These are phyloP conservation scores for Xylota sylvarum DNA, from an alignment of 2,888 invertebrate genomes.

Conservation along the genomic window DNA sequence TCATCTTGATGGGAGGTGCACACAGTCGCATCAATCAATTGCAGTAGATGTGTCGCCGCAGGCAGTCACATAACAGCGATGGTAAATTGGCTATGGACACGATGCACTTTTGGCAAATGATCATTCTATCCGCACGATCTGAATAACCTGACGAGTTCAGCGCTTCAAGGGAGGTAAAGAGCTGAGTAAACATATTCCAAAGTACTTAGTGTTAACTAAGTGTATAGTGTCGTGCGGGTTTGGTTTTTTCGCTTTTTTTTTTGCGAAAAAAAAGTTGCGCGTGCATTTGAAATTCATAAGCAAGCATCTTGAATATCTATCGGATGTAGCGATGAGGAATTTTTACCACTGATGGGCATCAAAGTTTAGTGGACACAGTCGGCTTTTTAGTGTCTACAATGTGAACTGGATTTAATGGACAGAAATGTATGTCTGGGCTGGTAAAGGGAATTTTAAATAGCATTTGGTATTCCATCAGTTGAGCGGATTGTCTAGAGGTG, in stretches of 20 bases:
- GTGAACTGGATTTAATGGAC: slow-evolving; percentile 34
- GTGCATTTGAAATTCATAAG: slow-evolving; percentile 43
- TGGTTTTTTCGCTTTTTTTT: not conserved
- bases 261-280: slow-evolving; percentile 8
- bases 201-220: slow-evolving; percentile 24
- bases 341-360: slow-evolving; percentile 16
- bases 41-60: slow-evolving; percentile 44
- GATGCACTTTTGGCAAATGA: slow-evolving; percentile 53
- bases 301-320: slow-evolving; percentile 40
- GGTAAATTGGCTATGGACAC: slow-evolving; percentile 35
- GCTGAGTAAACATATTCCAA: not conserved
- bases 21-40: slow-evolving; percentile 59
- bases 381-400: slow-evolving; percentile 40
- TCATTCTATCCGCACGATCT: slow-evolving; percentile 28
- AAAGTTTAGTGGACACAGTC: slow-evolving; percentile 26
- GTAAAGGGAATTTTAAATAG: slow-evolving; percentile 54
- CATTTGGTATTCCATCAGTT: slow-evolving; percentile 36
- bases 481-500: slow-evolving; percentile 34
- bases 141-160: not conserved
- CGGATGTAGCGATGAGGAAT: slow-evolving; percentile 15
- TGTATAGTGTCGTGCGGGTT: slow-evolving; percentile 7
- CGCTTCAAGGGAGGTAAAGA: not conserved
- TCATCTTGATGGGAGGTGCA: slow-evolving; percentile 58
- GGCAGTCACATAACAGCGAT: slow-evolving; percentile 13
- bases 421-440: slow-evolving; percentile 22